Conservation (phyloP, 1,140 invertebrate species). For the Drosophila novamexicana region DNA sequence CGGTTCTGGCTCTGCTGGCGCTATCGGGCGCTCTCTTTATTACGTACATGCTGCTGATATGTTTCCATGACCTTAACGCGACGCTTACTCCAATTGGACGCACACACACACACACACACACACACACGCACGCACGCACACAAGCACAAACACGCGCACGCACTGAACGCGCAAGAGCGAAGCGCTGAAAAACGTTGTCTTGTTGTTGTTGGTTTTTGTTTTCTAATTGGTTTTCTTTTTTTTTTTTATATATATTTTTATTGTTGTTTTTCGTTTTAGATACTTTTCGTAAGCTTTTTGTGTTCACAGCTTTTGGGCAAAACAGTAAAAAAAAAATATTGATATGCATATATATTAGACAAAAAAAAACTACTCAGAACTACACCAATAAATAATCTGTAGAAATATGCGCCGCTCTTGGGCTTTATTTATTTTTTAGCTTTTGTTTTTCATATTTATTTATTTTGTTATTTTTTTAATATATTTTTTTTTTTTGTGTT, state of each 20-base stretch:
- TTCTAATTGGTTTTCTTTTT: conserved; percentile 37
- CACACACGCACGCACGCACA: conserved; percentile 14
- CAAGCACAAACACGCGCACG: background rate
- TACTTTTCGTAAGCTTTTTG: conserved; percentile 38
- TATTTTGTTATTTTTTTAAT: background rate
- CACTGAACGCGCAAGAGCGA: background rate
- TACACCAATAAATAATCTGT: conserved; percentile 38
- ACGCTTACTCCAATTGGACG: conserved; percentile 23
- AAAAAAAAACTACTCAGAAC: conserved; percentile 29
- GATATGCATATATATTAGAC: background rate
- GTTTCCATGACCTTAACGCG: conserved; percentile 64
- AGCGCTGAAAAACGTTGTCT: conserved; percentile 20
- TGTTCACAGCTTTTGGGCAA: conserved; percentile 33
- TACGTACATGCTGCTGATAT: conserved; percentile 50
- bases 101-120: conserved; percentile 16
- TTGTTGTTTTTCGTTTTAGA: conserved; percentile 23
- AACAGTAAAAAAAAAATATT: conserved; percentile 5
- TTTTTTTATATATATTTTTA: conserved; percentile 15
- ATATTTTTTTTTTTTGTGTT: conserved; percentile 4
- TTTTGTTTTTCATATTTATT: conserved; percentile 5
- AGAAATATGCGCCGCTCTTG: conserved; percentile 39
- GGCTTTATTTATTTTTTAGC: conserved; percentile 27
- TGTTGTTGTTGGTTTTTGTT: conserved; percentile 53
- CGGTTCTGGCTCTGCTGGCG: background rate
- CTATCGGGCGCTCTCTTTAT: conserved; percentile 7